A percentile compares a stretch with the other conserved stretches of the same genome.
Conservation (phyloP, 2,797 vertebrate species). For the Onychomys arenicola region DNA sequence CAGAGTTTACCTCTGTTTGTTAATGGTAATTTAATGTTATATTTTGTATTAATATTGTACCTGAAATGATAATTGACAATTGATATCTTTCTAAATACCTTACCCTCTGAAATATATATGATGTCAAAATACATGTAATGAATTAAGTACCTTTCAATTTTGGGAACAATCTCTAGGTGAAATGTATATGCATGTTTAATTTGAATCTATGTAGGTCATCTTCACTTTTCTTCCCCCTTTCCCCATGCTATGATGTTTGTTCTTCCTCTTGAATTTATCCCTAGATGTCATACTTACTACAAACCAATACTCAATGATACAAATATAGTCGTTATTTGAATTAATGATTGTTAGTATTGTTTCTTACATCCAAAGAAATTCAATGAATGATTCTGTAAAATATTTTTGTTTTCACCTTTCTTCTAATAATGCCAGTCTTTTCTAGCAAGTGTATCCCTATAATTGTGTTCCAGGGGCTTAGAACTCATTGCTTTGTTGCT, state of each 20-base stretch:
- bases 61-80: background rate
- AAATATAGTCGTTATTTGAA: background rate
- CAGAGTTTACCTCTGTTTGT: background rate
- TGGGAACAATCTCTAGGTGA: background rate
- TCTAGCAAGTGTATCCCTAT: background rate
- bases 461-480: background rate
- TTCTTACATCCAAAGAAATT: conserved; percentile 8
- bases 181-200: background rate
- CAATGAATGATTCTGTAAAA: background rate
- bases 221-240: background rate
- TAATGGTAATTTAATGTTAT: background rate
- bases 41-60: conserved; percentile 10
- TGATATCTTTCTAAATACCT: background rate
- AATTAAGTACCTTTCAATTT: background rate
- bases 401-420: background rate
- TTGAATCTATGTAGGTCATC: background rate
- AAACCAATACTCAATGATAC: background rate
- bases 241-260: background rate
- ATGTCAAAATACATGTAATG: background rate
- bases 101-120: background rate
- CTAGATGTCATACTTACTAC: background rate
- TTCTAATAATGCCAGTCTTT: background rate
- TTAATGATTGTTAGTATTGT: conserved; percentile 47
- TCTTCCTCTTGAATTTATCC: background rate
- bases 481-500: background rate